phyloP scores from a whole-genome alignment of 2,797 vertebrate genomes.

The Rhynchotus rufescens region DNA sequence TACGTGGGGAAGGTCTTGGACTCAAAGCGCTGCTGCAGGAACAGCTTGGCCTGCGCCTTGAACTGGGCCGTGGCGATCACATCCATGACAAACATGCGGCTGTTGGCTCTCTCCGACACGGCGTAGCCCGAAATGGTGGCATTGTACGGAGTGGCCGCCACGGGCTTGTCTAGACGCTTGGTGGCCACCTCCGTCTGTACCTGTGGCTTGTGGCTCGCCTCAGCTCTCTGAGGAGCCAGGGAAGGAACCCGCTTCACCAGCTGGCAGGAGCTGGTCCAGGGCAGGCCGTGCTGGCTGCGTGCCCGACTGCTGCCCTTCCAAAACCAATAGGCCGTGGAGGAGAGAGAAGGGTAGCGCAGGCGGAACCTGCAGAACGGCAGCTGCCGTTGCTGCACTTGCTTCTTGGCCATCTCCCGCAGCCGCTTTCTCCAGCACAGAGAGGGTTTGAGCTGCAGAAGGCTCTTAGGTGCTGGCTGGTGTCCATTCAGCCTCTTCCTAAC shows the following conservation, averaged over 20 bases:
- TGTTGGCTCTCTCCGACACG: conserved; percentile 64
- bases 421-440: conserved; percentile 87
- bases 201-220: background rate
- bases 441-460: conserved; percentile 46
- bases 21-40: conserved; percentile 93
- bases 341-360: conserved; percentile 88
- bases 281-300: background rate
- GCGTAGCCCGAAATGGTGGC: conserved; percentile 58
- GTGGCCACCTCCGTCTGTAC: background rate
- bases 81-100: conserved; percentile 89
- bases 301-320: conserved; percentile 81
- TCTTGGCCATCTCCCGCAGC: conserved; percentile 85
- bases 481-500: conserved; percentile 35
- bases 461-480: background rate
- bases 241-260: background rate
- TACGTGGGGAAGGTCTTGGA: conserved; percentile 94
- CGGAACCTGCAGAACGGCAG: conserved; percentile 91
- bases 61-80: conserved; percentile 90
- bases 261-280: conserved; percentile 8
- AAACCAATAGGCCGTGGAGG: conserved; percentile 89
- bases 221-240: background rate
- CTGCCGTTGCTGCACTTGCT: conserved; percentile 81
- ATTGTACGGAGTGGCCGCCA: background rate
- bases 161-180: background rate
- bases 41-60: conserved; percentile 96